Evolutionary conservation across 2,113 vertebrate species (phyloP).

Genomic region (Hippocampus mohnikei): DNA sequence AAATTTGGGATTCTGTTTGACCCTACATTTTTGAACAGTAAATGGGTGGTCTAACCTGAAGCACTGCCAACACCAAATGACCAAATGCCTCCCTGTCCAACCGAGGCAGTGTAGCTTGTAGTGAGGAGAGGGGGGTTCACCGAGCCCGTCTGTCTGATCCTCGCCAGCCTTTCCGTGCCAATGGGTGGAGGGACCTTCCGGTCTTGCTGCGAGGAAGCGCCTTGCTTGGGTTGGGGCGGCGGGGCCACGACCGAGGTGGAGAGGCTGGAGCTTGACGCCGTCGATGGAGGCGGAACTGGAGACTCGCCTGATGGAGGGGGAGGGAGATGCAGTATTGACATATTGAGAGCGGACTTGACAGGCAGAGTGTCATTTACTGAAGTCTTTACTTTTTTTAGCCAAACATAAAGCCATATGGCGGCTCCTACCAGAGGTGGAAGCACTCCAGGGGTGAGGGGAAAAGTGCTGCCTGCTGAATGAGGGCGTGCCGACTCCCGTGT

Average conservation of each 20-base stretch:
- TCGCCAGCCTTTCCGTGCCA: conserved; percentile 89
- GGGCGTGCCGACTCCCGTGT: conserved; percentile 84
- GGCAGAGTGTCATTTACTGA: neutral
- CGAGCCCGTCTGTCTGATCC: conserved; percentile 94
- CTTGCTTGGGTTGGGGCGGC: conserved; percentile 84
- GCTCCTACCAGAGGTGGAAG: conserved; percentile 89
- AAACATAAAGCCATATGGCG: neutral
- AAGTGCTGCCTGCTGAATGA: conserved; percentile 99
- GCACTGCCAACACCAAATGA: conserved; percentile 93
- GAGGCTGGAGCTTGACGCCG: conserved; percentile 87
- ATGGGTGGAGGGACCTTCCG: conserved; percentile 96
- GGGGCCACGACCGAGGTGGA: conserved; percentile 84
- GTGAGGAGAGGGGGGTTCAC: conserved; percentile 86
- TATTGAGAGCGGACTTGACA: neutral
- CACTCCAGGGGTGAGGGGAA: conserved; percentile 97
- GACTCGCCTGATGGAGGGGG: conserved; percentile 82
- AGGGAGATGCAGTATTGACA: neutral
- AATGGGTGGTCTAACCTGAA: conserved; percentile 75
- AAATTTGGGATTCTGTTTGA: neutral
- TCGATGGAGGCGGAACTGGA: conserved; percentile 89
- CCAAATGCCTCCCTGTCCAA: conserved; percentile 97
- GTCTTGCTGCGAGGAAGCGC: conserved; percentile 80
- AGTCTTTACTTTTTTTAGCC: neutral
- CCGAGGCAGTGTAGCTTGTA: conserved; percentile 90
- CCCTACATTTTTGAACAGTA: neutral